Evolutionary conservation across 2,797 vertebrate species (phyloP).

Genomic region (Tokudaia muenninki): DNA sequence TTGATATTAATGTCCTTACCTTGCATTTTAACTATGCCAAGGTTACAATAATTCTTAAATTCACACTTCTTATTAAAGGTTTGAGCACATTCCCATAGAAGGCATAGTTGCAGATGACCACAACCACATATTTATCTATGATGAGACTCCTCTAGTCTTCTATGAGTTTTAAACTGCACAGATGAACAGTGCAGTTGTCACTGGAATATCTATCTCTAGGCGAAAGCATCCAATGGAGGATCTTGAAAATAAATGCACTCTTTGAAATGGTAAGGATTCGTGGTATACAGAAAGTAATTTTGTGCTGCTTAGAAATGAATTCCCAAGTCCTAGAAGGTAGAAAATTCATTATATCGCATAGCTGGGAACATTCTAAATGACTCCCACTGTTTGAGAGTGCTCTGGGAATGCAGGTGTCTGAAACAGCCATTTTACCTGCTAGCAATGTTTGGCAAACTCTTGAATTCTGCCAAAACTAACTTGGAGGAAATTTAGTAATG

Average conservation of each 20-base stretch:
- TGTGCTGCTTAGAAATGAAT: constrained; percentile 35
- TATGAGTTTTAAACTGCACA: neutral
- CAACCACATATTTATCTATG: neutral
- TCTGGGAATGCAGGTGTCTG: neutral
- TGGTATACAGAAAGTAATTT: constrained; percentile 9
- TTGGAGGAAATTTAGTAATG: neutral
- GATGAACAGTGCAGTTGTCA: neutral
- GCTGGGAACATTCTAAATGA: neutral
- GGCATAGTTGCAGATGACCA: neutral
- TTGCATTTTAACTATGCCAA: neutral
- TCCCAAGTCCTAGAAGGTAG: neutral
- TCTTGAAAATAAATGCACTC: neutral
- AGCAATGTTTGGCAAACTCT: neutral
- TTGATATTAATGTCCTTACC: neutral
- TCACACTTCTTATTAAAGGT: neutral
- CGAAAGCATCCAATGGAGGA: neutral
- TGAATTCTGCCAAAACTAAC: neutral
- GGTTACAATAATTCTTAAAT: neutral
- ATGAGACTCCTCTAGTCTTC: neutral
- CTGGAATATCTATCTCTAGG: neutral
- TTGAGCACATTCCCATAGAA: neutral
- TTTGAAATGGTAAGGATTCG: neutral
- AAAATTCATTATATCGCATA: neutral
- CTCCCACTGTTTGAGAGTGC: neutral
- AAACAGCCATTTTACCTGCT: neutral